These are phyloP conservation scores for Lepus timidus DNA, from an alignment of 2,113 vertebrate genomes.

Conservation along the genomic window DNA sequence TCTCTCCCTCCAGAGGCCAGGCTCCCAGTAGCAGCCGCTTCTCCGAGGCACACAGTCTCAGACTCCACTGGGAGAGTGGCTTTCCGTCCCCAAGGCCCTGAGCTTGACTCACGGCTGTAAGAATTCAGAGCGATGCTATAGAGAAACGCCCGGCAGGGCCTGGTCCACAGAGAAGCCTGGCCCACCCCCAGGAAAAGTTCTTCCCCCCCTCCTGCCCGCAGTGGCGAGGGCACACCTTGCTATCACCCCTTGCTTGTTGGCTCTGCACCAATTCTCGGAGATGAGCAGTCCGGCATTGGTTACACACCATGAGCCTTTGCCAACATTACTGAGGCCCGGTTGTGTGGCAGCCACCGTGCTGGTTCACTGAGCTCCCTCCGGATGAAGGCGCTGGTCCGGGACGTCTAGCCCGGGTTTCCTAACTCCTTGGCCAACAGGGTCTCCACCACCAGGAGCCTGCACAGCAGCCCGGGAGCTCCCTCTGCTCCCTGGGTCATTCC, in stretches of 20 bases:
- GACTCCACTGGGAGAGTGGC: background rate
- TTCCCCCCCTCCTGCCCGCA: background rate
- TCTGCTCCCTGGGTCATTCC: background rate
- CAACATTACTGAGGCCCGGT: background rate
- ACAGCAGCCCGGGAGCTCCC: background rate
- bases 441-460: background rate
- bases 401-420: background rate
- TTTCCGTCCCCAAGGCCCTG: background rate
- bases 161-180: background rate
- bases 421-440: background rate
- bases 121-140: background rate
- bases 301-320: background rate
- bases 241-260: background rate
- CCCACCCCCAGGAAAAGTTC: background rate
- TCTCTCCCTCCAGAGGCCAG: background rate
- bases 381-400: background rate
- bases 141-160: fast-evolving
- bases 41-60: background rate
- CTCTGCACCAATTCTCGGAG: background rate
- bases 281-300: background rate
- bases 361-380: background rate
- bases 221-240: background rate
- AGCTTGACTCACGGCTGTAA: background rate
- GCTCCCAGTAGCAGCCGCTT: background rate
- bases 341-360: too few species aligned